Conservation (phyloP, 2,797 vertebrate species). For the Syngnathus acus region DNA sequence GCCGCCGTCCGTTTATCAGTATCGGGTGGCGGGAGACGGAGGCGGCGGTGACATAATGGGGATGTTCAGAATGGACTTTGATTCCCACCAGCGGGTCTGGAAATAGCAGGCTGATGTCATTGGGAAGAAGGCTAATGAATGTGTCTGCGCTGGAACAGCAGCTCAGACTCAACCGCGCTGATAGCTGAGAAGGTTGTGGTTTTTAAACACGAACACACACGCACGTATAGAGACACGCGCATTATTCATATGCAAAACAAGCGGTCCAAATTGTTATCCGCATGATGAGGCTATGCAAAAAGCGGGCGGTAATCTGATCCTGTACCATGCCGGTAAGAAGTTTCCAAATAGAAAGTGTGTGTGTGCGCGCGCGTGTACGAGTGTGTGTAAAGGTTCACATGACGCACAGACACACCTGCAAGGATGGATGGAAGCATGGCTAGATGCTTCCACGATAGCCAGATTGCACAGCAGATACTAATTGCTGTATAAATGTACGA, state of each 20-base stretch:
- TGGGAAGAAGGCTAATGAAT: constrained; percentile 47
- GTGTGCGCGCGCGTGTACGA: not conserved
- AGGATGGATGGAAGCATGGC: not conserved
- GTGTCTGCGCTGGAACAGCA: constrained; percentile 36
- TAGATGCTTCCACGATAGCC: too few species aligned
- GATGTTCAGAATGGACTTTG: constrained; percentile 53
- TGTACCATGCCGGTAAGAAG: constrained; percentile 39
- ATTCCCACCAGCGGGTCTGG: constrained; percentile 52
- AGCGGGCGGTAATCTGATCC: constrained; percentile 41
- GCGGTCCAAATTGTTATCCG: not conserved
- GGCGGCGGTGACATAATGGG: constrained; percentile 54
- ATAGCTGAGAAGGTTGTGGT: constrained; percentile 18
- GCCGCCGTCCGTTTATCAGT: constrained; percentile 49
- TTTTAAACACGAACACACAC: too few species aligned
- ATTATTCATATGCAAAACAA: constrained; percentile 11
- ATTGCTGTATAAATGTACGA: too few species aligned
- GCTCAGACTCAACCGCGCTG: constrained; percentile 18
- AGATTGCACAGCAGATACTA: too few species aligned
- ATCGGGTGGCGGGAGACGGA: constrained; percentile 51
- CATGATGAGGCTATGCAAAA: constrained; percentile 19
- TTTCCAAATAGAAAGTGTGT: constrained; percentile 43
- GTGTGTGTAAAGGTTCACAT: constrained; percentile 28
- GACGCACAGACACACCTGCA: not conserved
- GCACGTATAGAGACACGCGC: not conserved
- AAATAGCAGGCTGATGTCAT: constrained; percentile 63